Evolutionary conservation across 2,888 invertebrate genomes (phyloP).

Genomic region (Torymus aiolomorphi): DNA sequence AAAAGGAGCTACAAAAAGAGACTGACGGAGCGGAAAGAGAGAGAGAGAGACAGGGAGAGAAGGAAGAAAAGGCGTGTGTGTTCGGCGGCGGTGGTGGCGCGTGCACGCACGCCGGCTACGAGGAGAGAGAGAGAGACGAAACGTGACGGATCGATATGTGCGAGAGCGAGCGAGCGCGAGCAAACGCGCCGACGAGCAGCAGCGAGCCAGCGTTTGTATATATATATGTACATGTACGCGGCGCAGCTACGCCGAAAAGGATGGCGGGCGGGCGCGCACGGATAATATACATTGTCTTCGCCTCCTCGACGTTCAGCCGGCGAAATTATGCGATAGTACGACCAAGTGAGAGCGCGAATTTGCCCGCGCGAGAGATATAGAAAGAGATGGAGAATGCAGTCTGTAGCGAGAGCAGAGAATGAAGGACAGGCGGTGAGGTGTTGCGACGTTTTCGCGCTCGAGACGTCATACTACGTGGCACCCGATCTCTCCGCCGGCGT

Average conservation of each 20-base stretch:
- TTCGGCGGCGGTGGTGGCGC: conserved; percentile 37
- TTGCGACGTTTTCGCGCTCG: conserved; percentile 32
- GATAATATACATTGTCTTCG: too few species aligned
- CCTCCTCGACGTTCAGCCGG: too few species aligned
- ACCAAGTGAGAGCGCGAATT: too few species aligned
- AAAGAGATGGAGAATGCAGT: too few species aligned
- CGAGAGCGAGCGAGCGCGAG: conserved; percentile 34
- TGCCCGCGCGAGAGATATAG: too few species aligned
- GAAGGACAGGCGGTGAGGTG: neutral
- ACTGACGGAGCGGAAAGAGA: neutral
- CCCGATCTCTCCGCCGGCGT: neutral
- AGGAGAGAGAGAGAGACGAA: conserved; percentile 46
- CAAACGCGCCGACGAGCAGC: conserved; percentile 5
- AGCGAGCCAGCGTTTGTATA: conserved; percentile 10
- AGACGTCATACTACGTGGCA: conserved; percentile 48
- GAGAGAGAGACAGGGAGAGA: conserved; percentile 5
- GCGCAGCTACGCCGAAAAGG: neutral
- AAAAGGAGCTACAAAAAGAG: neutral
- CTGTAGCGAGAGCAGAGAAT: neutral
- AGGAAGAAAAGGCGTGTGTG: conserved; percentile 27
- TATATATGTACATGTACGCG: neutral
- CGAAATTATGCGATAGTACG: too few species aligned
- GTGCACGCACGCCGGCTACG: conserved; percentile 53
- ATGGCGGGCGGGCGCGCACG: too few species aligned
- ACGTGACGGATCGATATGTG: conserved; percentile 59